These are phyloP conservation scores for Torymus texanus DNA, from an alignment of 2,888 invertebrate genomes.

Conservation along the genomic window DNA sequence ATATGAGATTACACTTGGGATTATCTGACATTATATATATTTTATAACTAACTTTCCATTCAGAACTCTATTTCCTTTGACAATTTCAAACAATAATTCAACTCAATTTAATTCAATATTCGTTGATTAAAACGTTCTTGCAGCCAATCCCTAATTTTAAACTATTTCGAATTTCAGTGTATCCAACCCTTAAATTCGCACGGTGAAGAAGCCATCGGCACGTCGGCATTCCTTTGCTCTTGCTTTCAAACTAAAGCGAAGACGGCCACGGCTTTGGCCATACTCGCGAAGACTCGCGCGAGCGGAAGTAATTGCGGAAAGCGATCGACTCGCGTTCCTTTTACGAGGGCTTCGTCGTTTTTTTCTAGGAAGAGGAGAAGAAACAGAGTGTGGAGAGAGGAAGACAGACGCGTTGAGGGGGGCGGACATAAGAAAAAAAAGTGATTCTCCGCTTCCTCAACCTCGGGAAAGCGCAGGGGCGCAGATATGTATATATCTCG, in stretches of 20 bases:
- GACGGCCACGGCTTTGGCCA: not conserved
- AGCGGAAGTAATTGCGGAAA: constrained; percentile 68
- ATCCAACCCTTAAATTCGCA: too few species aligned
- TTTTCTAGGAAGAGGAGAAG: not conserved
- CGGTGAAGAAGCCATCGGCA: constrained; percentile 40
- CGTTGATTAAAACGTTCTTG: too few species aligned
- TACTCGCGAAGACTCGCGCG: constrained; percentile 57
- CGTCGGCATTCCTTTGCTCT: not conserved
- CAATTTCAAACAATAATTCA: too few species aligned
- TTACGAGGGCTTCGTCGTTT: constrained; percentile 51
- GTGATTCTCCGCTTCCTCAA: constrained; percentile 16
- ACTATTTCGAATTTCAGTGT: too few species aligned
- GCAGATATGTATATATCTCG: constrained; percentile 4
- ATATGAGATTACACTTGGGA: too few species aligned
- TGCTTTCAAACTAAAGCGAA: constrained; percentile 12
- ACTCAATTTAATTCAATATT: too few species aligned
- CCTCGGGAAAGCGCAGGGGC: too few species aligned
- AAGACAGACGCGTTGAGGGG: too few species aligned
- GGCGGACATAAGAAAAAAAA: not conserved
- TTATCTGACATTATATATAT: too few species aligned
- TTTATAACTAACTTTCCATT: too few species aligned
- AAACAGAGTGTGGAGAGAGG: not conserved
- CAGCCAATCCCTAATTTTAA: too few species aligned
- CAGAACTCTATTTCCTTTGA: too few species aligned
- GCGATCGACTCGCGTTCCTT: constrained; percentile 62